Evolutionary conservation across 2,888 invertebrate species (phyloP).

Genomic region (Parnassius mnemosyne): DNA sequence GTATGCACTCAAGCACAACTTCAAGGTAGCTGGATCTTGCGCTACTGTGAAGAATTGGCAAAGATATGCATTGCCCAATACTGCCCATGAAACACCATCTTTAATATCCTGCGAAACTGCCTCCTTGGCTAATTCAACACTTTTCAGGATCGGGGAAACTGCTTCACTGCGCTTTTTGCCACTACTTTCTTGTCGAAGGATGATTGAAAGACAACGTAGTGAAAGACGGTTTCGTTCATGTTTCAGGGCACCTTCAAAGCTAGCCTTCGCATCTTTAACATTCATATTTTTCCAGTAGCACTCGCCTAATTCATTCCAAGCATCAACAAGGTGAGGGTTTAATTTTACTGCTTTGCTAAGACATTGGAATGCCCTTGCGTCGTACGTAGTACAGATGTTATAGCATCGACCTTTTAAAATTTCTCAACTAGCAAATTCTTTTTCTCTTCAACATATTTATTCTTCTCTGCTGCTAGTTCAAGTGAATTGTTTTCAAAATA

Average conservation of each 20-base stretch:
- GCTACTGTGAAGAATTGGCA: slow-evolving; percentile 88
- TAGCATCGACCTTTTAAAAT: slow-evolving; percentile 86
- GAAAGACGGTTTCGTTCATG: slow-evolving; percentile 87
- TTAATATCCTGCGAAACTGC: slow-evolving; percentile 87
- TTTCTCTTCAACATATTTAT: slow-evolving; percentile 82
- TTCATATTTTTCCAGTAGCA: slow-evolving; percentile 94
- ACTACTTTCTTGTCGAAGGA: slow-evolving; percentile 83
- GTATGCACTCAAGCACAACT: slow-evolving; percentile 89
- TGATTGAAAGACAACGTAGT: slow-evolving; percentile 89
- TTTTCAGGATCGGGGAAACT: slow-evolving; percentile 83
- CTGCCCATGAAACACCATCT: slow-evolving; percentile 91
- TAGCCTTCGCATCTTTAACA: slow-evolving; percentile 88
- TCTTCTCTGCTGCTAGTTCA: slow-evolving; percentile 84
- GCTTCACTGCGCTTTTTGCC: slow-evolving; percentile 70
- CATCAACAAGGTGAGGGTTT: slow-evolving; percentile 88
- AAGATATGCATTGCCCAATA: slow-evolving; percentile 91
- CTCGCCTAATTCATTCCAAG: slow-evolving; percentile 95
- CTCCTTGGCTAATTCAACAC: slow-evolving; percentile 89
- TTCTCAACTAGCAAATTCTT: slow-evolving; percentile 81
- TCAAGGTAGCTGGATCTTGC: slow-evolving; percentile 86
- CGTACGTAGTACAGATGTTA: slow-evolving; percentile 85
- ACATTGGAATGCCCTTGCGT: slow-evolving; percentile 85
- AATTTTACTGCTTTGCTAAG: slow-evolving; percentile 92
- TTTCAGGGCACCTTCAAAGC: slow-evolving; percentile 88
- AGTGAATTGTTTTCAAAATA: slow-evolving; percentile 88